phyloP scores from a whole-genome alignment of 2,888 invertebrate genomes.

The Anoncus sp. region DNA sequence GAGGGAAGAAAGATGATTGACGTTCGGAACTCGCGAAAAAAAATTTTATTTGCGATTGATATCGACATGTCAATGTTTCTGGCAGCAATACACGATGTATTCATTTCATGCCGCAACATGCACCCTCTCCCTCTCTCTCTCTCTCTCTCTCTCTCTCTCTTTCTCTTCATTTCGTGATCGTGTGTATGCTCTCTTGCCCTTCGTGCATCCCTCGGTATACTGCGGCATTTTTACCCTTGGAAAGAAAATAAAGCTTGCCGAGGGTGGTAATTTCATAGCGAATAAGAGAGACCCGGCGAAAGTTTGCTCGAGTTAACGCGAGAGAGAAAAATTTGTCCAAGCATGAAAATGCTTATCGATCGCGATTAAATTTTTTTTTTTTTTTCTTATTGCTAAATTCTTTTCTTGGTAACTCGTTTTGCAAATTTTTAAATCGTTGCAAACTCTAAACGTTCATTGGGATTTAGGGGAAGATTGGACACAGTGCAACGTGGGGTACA shows the following conservation, averaged over 20 bases:
- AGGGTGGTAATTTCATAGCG: slow-evolving; percentile 17
- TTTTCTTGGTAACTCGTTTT: neutral
- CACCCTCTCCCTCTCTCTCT: neutral
- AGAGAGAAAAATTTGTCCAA: neutral
- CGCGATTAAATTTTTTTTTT: neutral
- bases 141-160: neutral
- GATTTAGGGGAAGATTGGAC: too few relatives aligned
- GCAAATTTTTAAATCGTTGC: neutral
- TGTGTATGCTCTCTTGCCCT: slow-evolving; percentile 26
- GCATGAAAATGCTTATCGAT: slow-evolving; percentile 5
- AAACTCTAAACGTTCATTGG: neutral
- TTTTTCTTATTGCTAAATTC: neutral
- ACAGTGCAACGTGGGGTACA: too few relatives aligned
- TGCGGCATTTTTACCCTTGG: slow-evolving; percentile 60
- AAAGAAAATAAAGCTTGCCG: slow-evolving; percentile 31
- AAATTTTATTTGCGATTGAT: slow-evolving; percentile 13
- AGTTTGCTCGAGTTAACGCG: slow-evolving; percentile 1
- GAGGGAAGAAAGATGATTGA: neutral
- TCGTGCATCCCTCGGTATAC: slow-evolving; percentile 41
- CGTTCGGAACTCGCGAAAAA: neutral
- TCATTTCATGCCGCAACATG: slow-evolving; percentile 7
- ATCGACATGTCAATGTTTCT: slow-evolving; percentile 5
- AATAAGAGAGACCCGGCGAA: neutral
- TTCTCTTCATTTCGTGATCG: slow-evolving; percentile 4
- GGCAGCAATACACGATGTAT: slow-evolving; percentile 12